Evolutionary conservation across 2,888 invertebrate species (phyloP).

Genomic region (Stenotaenia linearis): DNA sequence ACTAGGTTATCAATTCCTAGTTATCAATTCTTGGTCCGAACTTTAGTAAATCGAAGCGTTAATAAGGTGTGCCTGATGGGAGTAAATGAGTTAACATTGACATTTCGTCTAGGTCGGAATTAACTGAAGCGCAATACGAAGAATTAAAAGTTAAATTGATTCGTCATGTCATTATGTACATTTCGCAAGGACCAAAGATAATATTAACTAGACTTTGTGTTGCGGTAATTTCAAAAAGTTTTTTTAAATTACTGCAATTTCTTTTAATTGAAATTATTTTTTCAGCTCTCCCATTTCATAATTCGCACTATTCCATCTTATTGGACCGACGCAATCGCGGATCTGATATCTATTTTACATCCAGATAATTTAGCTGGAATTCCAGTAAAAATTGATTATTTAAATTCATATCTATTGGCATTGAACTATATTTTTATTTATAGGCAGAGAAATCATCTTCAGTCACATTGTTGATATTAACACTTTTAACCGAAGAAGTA

Average conservation of each 20-base stretch:
- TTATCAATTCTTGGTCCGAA: too few relatives aligned
- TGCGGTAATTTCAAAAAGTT: conserved; percentile 57
- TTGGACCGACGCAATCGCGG: conserved; percentile 65
- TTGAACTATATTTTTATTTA: conserved; percentile 29
- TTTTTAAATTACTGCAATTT: neutral
- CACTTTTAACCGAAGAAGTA: conserved; percentile 84
- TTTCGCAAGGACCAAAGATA: conserved; percentile 69
- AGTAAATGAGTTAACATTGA: neutral
- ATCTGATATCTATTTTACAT: conserved; percentile 63
- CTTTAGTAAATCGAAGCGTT: too few relatives aligned
- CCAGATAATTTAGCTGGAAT: conserved; percentile 54
- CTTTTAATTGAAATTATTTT: neutral
- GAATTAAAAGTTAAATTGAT: conserved; percentile 70
- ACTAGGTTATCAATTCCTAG: too few relatives aligned
- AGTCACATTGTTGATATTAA: conserved; percentile 73
- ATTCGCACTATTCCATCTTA: conserved; percentile 60
- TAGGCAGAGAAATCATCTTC: conserved; percentile 56
- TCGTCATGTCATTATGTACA: conserved; percentile 67
- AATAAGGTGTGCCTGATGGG: too few relatives aligned
- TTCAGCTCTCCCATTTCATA: conserved; percentile 73
- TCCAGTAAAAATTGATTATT: conserved; percentile 45
- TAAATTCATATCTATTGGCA: neutral
- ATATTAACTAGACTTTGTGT: conserved; percentile 81
- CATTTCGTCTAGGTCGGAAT: conserved; percentile 58
- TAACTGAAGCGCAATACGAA: conserved; percentile 71